phyloP scores from a whole-genome alignment of 2,888 invertebrate species.

The Fissipunctia ypsillon region DNA sequence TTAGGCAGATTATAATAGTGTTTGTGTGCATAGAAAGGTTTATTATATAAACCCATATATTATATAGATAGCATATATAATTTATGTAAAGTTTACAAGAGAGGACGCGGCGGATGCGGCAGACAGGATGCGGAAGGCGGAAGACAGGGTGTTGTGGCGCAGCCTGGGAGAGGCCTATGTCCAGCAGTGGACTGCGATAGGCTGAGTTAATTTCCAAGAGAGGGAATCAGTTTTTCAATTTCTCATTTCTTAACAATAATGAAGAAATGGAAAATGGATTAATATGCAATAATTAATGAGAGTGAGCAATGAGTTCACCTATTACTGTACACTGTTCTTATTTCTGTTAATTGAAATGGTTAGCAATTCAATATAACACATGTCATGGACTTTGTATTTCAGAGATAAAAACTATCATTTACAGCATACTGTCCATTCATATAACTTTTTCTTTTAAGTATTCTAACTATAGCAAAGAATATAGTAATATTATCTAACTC shows the following conservation, averaged over 20 bases:
- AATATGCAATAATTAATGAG: not conserved
- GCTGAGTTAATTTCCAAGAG: too few relatives aligned
- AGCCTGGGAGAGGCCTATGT: too few relatives aligned
- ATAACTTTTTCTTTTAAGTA: not conserved
- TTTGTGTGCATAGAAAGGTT: not conserved
- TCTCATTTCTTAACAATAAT: not conserved
- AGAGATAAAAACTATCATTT: not conserved
- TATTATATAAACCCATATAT: not conserved
- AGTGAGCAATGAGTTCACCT: not conserved
- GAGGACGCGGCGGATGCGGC: too few relatives aligned
- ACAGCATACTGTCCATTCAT: not conserved
- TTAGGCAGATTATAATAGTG: not conserved
- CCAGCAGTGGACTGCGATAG: too few relatives aligned
- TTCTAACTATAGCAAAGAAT: not conserved
- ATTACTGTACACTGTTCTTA: not conserved
- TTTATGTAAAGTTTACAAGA: not conserved
- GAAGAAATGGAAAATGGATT: not conserved
- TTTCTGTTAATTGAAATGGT: not conserved
- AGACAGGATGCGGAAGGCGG: too few relatives aligned
- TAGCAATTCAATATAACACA: not conserved
- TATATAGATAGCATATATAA: not conserved
- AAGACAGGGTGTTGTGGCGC: too few relatives aligned
- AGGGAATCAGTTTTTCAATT: not conserved
- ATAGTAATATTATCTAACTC: constrained; percentile 12
- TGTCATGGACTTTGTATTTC: too few relatives aligned